Conservation (phyloP, 1,140 invertebrate species). For the Archivesica marissinica region DNA sequence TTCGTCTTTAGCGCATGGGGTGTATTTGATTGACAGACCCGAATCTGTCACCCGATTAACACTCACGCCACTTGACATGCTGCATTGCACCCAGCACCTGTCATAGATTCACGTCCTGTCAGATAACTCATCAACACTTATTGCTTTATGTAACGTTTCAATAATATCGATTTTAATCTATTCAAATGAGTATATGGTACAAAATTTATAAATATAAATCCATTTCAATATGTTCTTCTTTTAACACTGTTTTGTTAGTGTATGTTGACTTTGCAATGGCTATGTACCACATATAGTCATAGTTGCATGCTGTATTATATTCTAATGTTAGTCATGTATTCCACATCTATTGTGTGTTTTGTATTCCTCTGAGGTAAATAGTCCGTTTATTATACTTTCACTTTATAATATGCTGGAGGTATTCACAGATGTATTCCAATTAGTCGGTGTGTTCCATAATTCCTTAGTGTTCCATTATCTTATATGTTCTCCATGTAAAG, state of each 20-base stretch:
- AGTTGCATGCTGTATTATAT: not conserved
- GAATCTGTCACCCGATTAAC: constrained; percentile 67
- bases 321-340: not conserved
- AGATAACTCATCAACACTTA: too few species aligned
- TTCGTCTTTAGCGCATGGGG: constrained; percentile 80
- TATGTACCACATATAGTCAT: not conserved
- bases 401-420: not conserved
- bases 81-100: not conserved
- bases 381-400: too few species aligned
- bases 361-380: not conserved
- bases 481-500: constrained; percentile 1
- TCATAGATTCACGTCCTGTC: not conserved
- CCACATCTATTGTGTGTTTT: not conserved
- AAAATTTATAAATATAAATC: too few species aligned
- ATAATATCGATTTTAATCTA: too few species aligned
- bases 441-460: not conserved
- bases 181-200: too few species aligned
- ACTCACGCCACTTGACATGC: constrained; percentile 64
- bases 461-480: not conserved
- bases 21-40: constrained; percentile 84
- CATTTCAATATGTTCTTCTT: too few species aligned
- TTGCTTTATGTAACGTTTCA: too few species aligned
- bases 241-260: too few species aligned
- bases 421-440: not conserved
- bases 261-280: too few species aligned